These are phyloP conservation scores for Ophiothrix spiculata DNA, from an alignment of 35 echinoderm and acorn worm genomes.

Conservation along the genomic window DNA sequence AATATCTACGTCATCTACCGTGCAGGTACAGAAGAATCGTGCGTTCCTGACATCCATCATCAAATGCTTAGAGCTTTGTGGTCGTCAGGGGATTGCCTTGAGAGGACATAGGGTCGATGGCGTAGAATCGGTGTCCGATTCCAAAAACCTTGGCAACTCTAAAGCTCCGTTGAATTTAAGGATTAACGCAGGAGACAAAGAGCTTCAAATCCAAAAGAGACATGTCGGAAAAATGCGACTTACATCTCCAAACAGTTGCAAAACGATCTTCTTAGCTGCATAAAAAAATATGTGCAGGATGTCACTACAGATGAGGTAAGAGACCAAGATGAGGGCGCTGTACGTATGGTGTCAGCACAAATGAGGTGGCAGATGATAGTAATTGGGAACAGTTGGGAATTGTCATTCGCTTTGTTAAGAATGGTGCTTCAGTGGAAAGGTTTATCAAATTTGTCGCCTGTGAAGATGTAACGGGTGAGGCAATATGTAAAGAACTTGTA, in stretches of 20 bases:
- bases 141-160: slow-evolving; percentile 54
- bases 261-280: slow-evolving; percentile 62
- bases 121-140: not conserved
- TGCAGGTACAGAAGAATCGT: slow-evolving; percentile 40
- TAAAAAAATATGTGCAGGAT: slow-evolving; percentile 47
- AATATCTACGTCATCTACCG: too few species aligned
- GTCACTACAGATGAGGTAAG: slow-evolving; percentile 43
- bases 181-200: slow-evolving; percentile 36
- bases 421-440: slow-evolving; percentile 40
- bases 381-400: slow-evolving; percentile 71
- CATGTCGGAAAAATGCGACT: slow-evolving; percentile 29
- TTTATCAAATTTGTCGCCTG: slow-evolving; percentile 47
- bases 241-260: slow-evolving; percentile 63
- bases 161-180: slow-evolving; percentile 50
- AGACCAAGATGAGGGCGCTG: not conserved
- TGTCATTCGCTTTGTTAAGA: slow-evolving; percentile 41
- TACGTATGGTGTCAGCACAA: slow-evolving; percentile 45
- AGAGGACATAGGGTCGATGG: slow-evolving; percentile 59
- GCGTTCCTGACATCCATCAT: slow-evolving; percentile 43
- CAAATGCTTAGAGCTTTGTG: slow-evolving; percentile 44
- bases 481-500: slow-evolving; percentile 19
- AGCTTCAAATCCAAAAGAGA: slow-evolving; percentile 21
- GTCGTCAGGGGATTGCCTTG: slow-evolving; percentile 46
- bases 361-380: slow-evolving; percentile 62
- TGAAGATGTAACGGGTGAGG: slow-evolving; percentile 24